These are phyloP conservation scores for Melangyna quadrimaculata DNA, from an alignment of 2,888 invertebrate genomes.

Conservation along the genomic window DNA sequence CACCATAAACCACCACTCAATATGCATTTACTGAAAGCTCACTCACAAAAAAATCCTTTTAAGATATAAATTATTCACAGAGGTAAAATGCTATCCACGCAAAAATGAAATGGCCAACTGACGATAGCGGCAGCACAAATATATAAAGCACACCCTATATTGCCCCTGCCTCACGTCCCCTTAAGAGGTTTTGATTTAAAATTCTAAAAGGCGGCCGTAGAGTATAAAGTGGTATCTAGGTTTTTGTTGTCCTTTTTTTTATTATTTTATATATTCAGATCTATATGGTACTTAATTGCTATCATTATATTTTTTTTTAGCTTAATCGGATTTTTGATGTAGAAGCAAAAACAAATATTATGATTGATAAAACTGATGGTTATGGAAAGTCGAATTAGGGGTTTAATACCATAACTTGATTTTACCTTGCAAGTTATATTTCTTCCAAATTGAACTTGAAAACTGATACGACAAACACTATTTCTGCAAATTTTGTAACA, in stretches of 20 bases:
- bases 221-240: background rate
- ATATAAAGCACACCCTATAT: background rate
- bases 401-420: too few species aligned
- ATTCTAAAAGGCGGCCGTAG: slow-evolving; percentile 63
- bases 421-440: too few species aligned
- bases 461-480: too few species aligned
- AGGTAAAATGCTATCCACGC: slow-evolving; percentile 70
- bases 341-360: too few species aligned
- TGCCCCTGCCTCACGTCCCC: background rate
- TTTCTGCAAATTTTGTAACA: too few species aligned
- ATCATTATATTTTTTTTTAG: too few species aligned
- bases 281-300: too few species aligned
- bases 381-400: too few species aligned
- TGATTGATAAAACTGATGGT: too few species aligned
- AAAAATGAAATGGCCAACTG: slow-evolving; percentile 70
- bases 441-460: too few species aligned
- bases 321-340: too few species aligned
- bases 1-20: slow-evolving; percentile 56
- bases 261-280: too few species aligned
- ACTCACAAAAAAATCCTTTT: slow-evolving; percentile 70
- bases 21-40: slow-evolving; percentile 67
- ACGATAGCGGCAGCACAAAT: background rate
- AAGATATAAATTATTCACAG: slow-evolving; percentile 71
- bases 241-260: background rate
- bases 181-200: slow-evolving; percentile 67